Evolutionary conservation across 2,888 invertebrate species (phyloP).

Genomic region (Brachypterus glaber): DNA sequence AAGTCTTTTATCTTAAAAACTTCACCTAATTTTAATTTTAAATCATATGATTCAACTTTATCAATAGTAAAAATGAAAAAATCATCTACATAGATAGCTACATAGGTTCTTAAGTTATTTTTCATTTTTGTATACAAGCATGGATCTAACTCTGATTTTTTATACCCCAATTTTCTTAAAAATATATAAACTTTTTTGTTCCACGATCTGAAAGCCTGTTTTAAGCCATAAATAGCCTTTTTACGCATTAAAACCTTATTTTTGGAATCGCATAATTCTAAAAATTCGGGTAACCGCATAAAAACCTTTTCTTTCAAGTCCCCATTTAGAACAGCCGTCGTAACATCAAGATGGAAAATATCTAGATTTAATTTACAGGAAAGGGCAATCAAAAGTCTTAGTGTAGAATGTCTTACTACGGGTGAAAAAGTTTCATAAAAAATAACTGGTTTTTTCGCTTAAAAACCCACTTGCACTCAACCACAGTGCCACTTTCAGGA

Average conservation of each 20-base stretch:
- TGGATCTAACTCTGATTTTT: constrained; percentile 11
- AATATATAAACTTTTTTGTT: constrained; percentile 13
- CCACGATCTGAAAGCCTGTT: constrained; percentile 15
- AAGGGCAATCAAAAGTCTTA: constrained; percentile 8
- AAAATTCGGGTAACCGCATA: constrained; percentile 11
- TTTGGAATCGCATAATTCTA: not conserved
- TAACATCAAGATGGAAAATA: constrained; percentile 12
- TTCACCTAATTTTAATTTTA: constrained; percentile 2
- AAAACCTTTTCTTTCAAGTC: constrained; percentile 15
- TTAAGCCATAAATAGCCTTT: constrained; percentile 13
- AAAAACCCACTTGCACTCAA: constrained; percentile 15
- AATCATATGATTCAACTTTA: constrained; percentile 9
- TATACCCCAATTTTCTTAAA: constrained; percentile 6
- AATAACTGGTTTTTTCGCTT: constrained; percentile 14
- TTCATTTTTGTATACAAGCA: constrained; percentile 14
- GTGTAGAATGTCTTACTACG: constrained; percentile 4
- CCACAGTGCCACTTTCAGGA: too few relatives aligned
- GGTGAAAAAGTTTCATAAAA: constrained; percentile 14
- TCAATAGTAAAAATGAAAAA: constrained; percentile 14
- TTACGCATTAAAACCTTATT: constrained; percentile 7
- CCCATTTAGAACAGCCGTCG: constrained; percentile 20
- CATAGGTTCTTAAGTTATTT: constrained; percentile 8
- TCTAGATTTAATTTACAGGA: constrained; percentile 15
- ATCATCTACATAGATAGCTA: constrained; percentile 17
- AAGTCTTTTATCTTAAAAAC: constrained; percentile 12